Evolutionary conservation across 2,888 invertebrate genomes (phyloP).

Genomic region (Callyntrura guangdongensis): DNA sequence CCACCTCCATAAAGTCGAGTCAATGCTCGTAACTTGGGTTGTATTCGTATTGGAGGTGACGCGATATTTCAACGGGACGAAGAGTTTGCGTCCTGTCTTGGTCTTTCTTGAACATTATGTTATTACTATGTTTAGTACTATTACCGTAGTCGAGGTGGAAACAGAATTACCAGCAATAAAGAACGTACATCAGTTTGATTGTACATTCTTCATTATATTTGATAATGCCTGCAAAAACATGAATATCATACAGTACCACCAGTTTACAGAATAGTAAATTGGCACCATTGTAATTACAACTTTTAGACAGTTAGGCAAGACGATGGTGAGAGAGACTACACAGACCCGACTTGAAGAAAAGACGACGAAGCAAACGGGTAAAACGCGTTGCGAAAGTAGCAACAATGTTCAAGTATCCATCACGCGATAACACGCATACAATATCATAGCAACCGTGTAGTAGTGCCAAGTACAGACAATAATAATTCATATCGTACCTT

Average conservation of each 20-base stretch:
- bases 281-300: background rate
- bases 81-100: background rate
- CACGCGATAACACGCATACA: background rate
- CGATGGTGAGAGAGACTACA: background rate
- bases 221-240: background rate
- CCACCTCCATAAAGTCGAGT: conserved; percentile 11
- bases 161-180: background rate
- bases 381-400: background rate
- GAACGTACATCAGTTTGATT: background rate
- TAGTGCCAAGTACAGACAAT: background rate
- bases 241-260: background rate
- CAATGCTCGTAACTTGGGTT: background rate
- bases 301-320: background rate
- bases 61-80: background rate
- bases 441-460: background rate
- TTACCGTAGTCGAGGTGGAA: background rate
- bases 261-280: background rate
- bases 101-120: background rate
- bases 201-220: no score
- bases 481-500: no score
- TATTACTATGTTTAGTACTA: background rate
- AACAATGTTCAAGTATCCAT: conserved; percentile 1
- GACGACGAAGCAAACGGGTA: background rate
- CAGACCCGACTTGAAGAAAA: background rate
- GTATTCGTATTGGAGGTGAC: background rate